Evolutionary conservation across 1,140 invertebrate genomes (phyloP).

Genomic region (Grapholita molesta): DNA sequence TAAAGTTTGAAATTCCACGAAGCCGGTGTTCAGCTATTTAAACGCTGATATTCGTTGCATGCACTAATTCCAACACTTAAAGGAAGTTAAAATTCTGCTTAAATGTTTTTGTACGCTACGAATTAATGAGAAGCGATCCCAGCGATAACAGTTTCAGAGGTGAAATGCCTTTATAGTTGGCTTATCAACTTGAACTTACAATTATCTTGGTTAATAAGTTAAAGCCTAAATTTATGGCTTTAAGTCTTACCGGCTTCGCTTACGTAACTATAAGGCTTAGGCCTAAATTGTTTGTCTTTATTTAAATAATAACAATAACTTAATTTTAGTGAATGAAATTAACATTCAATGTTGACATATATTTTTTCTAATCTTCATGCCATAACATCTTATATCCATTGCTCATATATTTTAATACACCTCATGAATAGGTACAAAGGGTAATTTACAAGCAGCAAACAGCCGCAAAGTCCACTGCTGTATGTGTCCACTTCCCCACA

Average conservation of each 20-base stretch:
- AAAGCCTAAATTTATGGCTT: background rate
- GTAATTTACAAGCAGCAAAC: too few relatives aligned
- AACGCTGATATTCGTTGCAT: too few relatives aligned
- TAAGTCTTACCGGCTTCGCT: background rate
- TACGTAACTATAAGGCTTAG: background rate
- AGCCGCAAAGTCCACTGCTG: too few relatives aligned
- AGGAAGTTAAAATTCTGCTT: background rate
- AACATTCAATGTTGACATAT: too few relatives aligned
- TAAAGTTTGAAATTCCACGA: too few relatives aligned
- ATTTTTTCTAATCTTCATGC: too few relatives aligned
- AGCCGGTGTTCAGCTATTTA: too few relatives aligned
- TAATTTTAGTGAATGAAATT: too few relatives aligned
- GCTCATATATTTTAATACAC: too few relatives aligned
- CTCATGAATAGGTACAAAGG: too few relatives aligned
- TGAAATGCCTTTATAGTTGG: background rate
- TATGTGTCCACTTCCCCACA: too few relatives aligned
- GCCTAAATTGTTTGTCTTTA: background rate
- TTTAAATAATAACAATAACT: background rate
- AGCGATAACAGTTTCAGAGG: background rate
- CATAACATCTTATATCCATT: too few relatives aligned
- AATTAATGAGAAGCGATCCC: conserved; percentile 14
- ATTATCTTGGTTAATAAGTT: background rate
- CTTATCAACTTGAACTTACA: background rate
- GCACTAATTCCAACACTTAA: background rate
- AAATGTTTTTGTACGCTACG: background rate